Conservation (phyloP, 2,888 invertebrate genomes). For the Drosophila meridionalis region DNA sequence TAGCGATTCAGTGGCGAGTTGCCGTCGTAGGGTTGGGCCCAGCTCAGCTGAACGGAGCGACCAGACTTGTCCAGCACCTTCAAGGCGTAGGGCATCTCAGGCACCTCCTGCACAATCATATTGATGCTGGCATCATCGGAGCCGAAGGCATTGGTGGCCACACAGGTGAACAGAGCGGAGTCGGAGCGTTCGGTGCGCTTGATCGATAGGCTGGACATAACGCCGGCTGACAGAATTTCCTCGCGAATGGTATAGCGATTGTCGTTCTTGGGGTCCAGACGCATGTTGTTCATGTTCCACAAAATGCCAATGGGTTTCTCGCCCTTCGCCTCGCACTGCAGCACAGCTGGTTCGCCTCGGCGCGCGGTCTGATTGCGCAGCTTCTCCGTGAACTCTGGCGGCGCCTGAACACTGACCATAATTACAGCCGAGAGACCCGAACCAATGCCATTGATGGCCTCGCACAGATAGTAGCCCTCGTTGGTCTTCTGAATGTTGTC, state of each 20-base stretch:
- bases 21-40: conserved; percentile 96
- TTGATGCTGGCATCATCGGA: conserved; percentile 98
- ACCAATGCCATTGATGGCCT: conserved; percentile 98
- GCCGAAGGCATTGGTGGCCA: conserved; percentile 96
- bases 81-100: conserved; percentile 94
- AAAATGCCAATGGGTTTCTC: conserved; percentile 97
- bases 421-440: conserved; percentile 97
- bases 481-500: conserved; percentile 96
- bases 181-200: conserved; percentile 95
- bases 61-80: conserved; percentile 96
- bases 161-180: conserved; percentile 95
- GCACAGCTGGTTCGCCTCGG: conserved; percentile 94
- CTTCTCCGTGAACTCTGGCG: conserved; percentile 97
- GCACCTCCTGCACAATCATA: conserved; percentile 94
- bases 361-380: conserved; percentile 95
- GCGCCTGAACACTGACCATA: conserved; percentile 97
- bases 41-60: conserved; percentile 94
- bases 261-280: conserved; percentile 95
- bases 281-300: conserved; percentile 97
- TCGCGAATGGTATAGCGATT: conserved; percentile 93
- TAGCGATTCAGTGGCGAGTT: conserved; percentile 95
- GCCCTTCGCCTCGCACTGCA: conserved; percentile 96
- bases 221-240: conserved; percentile 94
- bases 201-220: conserved; percentile 94
- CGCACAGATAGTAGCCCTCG: conserved; percentile 97